A percentile compares a stretch with the other conserved stretches of the same genome.
Evolutionary conservation across 2,888 invertebrate species (phyloP).

Genomic region (Mythimna pallens): DNA sequence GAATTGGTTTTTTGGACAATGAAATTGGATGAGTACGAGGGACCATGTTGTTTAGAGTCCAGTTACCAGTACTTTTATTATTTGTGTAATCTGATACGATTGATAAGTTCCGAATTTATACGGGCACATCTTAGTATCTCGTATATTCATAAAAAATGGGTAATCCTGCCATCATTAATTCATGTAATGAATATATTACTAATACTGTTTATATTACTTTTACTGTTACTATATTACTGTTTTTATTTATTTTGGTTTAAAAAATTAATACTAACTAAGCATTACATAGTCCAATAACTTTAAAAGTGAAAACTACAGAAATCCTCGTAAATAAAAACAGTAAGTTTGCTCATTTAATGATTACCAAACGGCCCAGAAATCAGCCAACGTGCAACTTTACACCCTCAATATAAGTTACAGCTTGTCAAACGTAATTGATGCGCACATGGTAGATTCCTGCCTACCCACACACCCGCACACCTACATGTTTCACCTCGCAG

Average conservation of each 20-base stretch:
- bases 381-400: conserved; percentile 5
- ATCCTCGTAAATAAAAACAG: too few species aligned
- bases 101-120: not conserved
- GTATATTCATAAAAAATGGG: too few species aligned
- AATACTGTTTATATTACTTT: too few species aligned
- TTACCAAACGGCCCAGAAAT: not conserved
- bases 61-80: not conserved
- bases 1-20: conserved; percentile 37
- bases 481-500: conserved; percentile 38
- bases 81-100: not conserved
- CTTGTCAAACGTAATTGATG: conserved; percentile 58
- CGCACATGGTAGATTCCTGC: conserved; percentile 19
- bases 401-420: conserved; percentile 49
- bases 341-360: not conserved
- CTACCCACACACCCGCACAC: not conserved
- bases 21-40: conserved; percentile 3
- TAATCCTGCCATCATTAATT: too few species aligned
- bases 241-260: too few species aligned
- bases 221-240: too few species aligned
- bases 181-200: too few species aligned
- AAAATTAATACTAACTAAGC: too few species aligned
- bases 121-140: too few species aligned
- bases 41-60: not conserved
- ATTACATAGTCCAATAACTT: too few species aligned
- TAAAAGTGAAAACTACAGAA: too few species aligned